Percentiles rank a stretch among this genome's conserved stretches.
Conservation (phyloP, 2,888 invertebrate genomes). For the Scaptomyza caliginosa region DNA sequence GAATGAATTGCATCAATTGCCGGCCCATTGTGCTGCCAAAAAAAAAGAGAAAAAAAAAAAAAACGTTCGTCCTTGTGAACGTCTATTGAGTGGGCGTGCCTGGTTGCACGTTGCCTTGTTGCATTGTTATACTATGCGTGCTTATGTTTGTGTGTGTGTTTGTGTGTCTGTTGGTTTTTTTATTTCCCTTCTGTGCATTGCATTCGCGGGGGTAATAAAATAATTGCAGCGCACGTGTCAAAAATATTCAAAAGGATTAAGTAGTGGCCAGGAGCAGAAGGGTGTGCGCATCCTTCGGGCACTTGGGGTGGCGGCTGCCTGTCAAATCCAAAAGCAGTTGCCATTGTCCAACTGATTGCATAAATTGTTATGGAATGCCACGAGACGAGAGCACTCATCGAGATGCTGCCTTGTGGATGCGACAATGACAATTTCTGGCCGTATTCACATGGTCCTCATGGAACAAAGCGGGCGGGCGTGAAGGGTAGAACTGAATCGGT, state of each 20-base stretch:
- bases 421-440: slow-evolving; percentile 30
- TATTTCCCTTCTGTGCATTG: slow-evolving; percentile 40
- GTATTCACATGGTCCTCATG: slow-evolving; percentile 26
- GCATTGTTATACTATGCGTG: slow-evolving; percentile 21
- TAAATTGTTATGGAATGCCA: slow-evolving; percentile 75
- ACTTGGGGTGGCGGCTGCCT: slow-evolving; percentile 15
- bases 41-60: not conserved
- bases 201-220: slow-evolving; percentile 77
- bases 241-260: slow-evolving; percentile 81
- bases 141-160: not conserved
- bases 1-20: slow-evolving; percentile 80
- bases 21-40: slow-evolving; percentile 64
- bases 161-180: slow-evolving; percentile 19
- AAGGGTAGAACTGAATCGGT: not conserved
- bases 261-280: slow-evolving; percentile 1
- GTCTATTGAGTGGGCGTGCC: slow-evolving; percentile 54
- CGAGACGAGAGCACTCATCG: slow-evolving; percentile 34
- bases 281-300: not conserved
- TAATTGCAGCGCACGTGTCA: slow-evolving; percentile 82
- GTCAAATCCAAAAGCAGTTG: slow-evolving; percentile 31
- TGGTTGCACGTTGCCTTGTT: slow-evolving; percentile 39
- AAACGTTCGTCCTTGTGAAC: slow-evolving; percentile 25
- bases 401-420: slow-evolving; percentile 27
- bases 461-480: not conserved
- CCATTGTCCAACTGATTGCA: slow-evolving; percentile 74